These are phyloP conservation scores for Hydriomena furcata DNA, from an alignment of 2,888 invertebrate species.

Conservation along the genomic window DNA sequence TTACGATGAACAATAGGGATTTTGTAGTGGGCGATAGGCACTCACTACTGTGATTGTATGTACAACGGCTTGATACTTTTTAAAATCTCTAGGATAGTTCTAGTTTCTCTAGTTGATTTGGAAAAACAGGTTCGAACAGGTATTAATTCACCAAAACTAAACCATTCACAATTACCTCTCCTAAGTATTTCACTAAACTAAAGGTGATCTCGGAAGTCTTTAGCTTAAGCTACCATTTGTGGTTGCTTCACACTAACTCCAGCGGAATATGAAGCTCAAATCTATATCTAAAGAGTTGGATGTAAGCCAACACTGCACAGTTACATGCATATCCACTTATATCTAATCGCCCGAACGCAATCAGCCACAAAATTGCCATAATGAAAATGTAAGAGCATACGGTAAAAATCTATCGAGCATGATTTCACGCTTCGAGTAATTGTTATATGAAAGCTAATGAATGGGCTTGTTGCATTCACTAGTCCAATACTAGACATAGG, in stretches of 20 bases:
- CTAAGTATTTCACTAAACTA: too few relatives aligned
- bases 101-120: not conserved
- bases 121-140: too few relatives aligned
- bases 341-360: conserved; percentile 15
- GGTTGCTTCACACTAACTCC: conserved; percentile 1
- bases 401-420: too few relatives aligned
- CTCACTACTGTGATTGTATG: conserved; percentile 4
- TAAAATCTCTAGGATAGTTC: not conserved
- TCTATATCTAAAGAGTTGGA: conserved; percentile 18
- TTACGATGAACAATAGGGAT: conserved; percentile 21
- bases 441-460: too few relatives aligned
- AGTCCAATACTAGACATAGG: too few relatives aligned
- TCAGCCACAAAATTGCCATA: conserved; percentile 12
- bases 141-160: too few relatives aligned
- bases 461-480: too few relatives aligned
- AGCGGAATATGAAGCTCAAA: conserved; percentile 9
- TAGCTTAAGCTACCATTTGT: not conserved
- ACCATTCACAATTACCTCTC: too few relatives aligned
- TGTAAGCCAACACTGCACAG: conserved; percentile 18
- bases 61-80: conserved; percentile 6
- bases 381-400: not conserved
- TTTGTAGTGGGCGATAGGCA: conserved; percentile 16
- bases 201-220: not conserved
- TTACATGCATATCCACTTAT: conserved; percentile 18
- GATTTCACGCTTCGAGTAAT: too few relatives aligned